phyloP scores from a whole-genome alignment of 2,888 invertebrate genomes.

The Leucophora obtusa region DNA sequence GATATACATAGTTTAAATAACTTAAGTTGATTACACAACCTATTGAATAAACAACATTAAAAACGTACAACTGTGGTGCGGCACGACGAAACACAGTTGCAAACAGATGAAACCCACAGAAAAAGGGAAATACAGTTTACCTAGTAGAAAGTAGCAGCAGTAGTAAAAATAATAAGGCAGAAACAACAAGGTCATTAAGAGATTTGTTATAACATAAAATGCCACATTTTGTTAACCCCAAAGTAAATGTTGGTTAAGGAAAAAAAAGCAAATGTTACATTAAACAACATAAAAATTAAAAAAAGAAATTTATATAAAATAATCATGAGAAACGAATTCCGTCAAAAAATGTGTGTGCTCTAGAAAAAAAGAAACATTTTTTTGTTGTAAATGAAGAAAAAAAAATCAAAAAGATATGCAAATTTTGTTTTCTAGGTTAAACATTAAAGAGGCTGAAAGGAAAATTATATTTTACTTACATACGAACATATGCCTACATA shows the following conservation, averaged over 20 bases:
- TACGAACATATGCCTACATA: neutral
- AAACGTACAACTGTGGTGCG: neutral
- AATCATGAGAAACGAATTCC: neutral
- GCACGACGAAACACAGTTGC: neutral
- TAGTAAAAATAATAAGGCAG: conserved; percentile 1
- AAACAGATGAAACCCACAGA: neutral
- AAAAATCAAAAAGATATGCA: conserved; percentile 20
- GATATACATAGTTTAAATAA: conserved; percentile 17
- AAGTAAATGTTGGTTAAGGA: conserved; percentile 25
- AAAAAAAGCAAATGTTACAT: neutral
- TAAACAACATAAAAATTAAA: neutral
- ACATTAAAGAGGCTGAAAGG: conserved; percentile 10
- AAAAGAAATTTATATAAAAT: neutral
- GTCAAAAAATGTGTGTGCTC: neutral
- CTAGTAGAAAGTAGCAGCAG: neutral
- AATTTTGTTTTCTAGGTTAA: conserved; percentile 22
- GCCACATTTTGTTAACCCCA: conserved; percentile 27
- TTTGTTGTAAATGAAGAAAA: neutral
- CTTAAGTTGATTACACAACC: conserved; percentile 41
- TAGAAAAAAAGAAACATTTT: neutral
- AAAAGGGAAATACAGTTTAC: conserved; percentile 19
- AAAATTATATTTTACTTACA: neutral
- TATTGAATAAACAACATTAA: conserved; percentile 7
- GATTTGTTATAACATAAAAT: conserved; percentile 33
- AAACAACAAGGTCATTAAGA: conserved; percentile 46